Evolutionary conservation across 1,140 invertebrate genomes (phyloP).

Genomic region (Colletes latitarsis): DNA sequence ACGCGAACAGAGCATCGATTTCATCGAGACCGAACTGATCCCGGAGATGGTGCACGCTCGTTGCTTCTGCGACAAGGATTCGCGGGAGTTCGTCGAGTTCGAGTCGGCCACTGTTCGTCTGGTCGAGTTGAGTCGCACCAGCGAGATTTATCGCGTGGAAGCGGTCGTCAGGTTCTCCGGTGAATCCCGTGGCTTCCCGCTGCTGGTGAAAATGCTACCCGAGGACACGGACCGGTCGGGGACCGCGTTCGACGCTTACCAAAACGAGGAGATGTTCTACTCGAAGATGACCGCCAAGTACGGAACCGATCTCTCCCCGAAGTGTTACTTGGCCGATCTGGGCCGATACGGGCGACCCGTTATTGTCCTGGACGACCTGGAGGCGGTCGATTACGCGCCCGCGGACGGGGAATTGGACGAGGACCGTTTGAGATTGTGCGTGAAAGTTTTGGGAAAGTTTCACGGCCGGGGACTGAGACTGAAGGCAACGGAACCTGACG

Average conservation of each 20-base stretch:
- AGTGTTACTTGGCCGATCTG: conserved; percentile 72
- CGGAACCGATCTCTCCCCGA: conserved; percentile 61
- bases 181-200: conserved; percentile 57
- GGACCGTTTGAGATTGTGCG: conserved; percentile 67
- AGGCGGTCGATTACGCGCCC: conserved; percentile 59
- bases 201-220: conserved; percentile 71
- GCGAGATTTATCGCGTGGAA: conserved; percentile 52
- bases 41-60: conserved; percentile 75
- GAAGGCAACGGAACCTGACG: conserved; percentile 50
- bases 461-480: conserved; percentile 68
- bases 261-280: conserved; percentile 76
- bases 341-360: conserved; percentile 71
- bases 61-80: conserved; percentile 74
- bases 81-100: conserved; percentile 77
- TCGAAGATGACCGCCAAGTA: conserved; percentile 66
- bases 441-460: conserved; percentile 67
- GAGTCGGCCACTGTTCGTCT: conserved; percentile 54
- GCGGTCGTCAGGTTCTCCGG: conserved; percentile 72
- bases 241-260: conserved; percentile 59
- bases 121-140: conserved; percentile 8
- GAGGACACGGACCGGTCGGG: not conserved
- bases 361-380: conserved; percentile 74
- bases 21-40: conserved; percentile 69
- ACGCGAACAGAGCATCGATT: conserved; percentile 55
- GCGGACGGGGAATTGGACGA: conserved; percentile 38